phyloP scores from a whole-genome alignment of 2,888 invertebrate genomes.

The Apotomis turbidana region DNA sequence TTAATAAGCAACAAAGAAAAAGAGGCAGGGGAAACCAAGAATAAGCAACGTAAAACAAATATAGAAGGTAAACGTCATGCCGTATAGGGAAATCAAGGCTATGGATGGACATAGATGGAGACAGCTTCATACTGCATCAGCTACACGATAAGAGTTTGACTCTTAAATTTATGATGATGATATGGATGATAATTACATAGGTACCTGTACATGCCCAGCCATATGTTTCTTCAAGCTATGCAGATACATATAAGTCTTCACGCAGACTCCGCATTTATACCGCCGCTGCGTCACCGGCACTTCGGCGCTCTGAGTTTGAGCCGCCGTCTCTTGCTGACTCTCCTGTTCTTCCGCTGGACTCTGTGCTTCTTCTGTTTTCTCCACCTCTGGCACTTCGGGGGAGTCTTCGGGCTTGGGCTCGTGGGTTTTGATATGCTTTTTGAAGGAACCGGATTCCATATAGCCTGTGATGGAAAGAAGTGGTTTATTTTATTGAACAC shows the following conservation, averaged over 20 bases:
- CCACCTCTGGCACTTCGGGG: slow-evolving; percentile 43
- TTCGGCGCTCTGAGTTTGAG: slow-evolving; percentile 23
- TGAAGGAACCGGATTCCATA: slow-evolving; percentile 71
- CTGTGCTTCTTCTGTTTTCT: slow-evolving; percentile 45
- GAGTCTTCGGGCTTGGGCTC: slow-evolving; percentile 41
- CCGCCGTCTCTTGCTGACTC: slow-evolving; percentile 23
- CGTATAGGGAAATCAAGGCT: no score
- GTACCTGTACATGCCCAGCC: slow-evolving; percentile 71
- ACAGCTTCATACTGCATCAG: no score
- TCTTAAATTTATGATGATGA: no score
- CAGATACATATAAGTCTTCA: slow-evolving; percentile 78
- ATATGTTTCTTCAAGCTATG: slow-evolving; percentile 80
- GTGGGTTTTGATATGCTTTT: slow-evolving; percentile 76
- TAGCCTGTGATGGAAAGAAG: no score
- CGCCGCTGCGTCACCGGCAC: slow-evolving; percentile 55
- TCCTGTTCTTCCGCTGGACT: slow-evolving; percentile 30
- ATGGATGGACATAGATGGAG: no score
- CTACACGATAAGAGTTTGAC: no score
- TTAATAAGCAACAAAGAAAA: no score
- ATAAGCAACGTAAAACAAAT: no score
- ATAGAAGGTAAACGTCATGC: no score
- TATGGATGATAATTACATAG: no score
- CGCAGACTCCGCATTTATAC: slow-evolving; percentile 75
- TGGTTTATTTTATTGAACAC: no score
- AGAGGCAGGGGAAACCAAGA: no score